phyloP scores from a whole-genome alignment of 1,140 invertebrate species.

The Alviniconcha marisindica region DNA sequence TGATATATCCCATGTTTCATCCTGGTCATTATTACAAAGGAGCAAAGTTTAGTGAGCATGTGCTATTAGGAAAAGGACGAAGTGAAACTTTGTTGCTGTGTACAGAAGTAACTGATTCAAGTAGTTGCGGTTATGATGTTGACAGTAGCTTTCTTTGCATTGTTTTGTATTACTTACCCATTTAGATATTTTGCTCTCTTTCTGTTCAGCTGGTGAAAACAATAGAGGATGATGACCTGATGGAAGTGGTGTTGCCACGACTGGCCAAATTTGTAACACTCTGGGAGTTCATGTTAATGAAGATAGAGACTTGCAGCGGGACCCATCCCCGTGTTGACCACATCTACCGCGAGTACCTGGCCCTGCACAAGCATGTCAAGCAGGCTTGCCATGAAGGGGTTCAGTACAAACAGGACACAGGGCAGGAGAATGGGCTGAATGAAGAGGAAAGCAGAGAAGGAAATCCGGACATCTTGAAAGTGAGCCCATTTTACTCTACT shows the following conservation, averaged over 20 bases:
- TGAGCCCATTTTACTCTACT: too few relatives aligned
- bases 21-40: too few relatives aligned
- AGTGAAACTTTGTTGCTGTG: too few relatives aligned
- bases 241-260: constrained; percentile 76
- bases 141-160: too few relatives aligned
- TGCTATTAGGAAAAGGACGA: too few relatives aligned
- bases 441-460: constrained; percentile 8
- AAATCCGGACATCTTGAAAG: too few relatives aligned
- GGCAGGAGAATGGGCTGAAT: constrained; percentile 26
- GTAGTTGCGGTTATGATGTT: too few relatives aligned
- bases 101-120: too few relatives aligned
- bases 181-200: neutral
- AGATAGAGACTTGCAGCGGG: constrained; percentile 70
- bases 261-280: constrained; percentile 73
- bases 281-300: constrained; percentile 77
- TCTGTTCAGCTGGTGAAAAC: constrained; percentile 65
- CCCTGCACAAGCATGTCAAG: constrained; percentile 70
- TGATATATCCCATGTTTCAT: too few relatives aligned
- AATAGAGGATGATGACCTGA: constrained; percentile 75
- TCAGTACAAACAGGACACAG: constrained; percentile 47
- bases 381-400: constrained; percentile 69
- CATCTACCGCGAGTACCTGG: constrained; percentile 72
- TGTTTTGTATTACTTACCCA: neutral
- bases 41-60: too few relatives aligned
- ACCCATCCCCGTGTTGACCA: constrained; percentile 61